Percentiles rank a stretch among this genome's conserved stretches.
These are phyloP conservation scores for Eurois occulta DNA, from an alignment of 2,888 invertebrate genomes.

Conservation along the genomic window DNA sequence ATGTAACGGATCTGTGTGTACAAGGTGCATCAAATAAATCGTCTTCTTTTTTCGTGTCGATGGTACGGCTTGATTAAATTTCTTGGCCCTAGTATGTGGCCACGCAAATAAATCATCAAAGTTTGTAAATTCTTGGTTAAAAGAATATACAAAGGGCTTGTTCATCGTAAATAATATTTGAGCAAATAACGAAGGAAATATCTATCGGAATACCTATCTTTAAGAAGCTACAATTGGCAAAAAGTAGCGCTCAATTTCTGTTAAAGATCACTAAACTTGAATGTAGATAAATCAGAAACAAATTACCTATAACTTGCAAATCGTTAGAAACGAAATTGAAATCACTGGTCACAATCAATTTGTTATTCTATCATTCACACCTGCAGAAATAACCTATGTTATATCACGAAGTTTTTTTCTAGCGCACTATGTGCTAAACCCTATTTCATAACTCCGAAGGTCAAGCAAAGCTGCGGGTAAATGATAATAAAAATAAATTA, in stretches of 20 bases:
- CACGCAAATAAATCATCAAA: background rate
- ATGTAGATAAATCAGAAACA: background rate
- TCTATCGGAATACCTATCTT: background rate
- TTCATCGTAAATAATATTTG: background rate
- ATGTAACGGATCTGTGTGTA: conserved; percentile 72
- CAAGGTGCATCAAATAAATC: conserved; percentile 37
- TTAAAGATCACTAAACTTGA: background rate
- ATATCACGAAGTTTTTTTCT: conserved; percentile 32
- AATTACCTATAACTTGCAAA: background rate
- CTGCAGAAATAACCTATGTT: conserved; percentile 13
- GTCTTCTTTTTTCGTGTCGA: no score
- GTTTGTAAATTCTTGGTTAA: background rate
- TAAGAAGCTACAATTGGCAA: background rate
- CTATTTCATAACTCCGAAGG: conserved; percentile 52
- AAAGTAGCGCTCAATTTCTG: background rate
- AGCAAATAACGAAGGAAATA: background rate
- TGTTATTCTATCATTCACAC: background rate
- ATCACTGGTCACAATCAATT: background rate
- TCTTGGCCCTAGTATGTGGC: no score
- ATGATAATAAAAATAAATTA: conserved; percentile 26
- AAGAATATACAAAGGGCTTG: background rate
- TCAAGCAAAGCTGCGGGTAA: conserved; percentile 43
- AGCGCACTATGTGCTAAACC: conserved; percentile 29
- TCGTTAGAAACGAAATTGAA: background rate
- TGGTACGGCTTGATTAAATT: no score